Percentiles rank a stretch among this genome's conserved stretches.
These are phyloP conservation scores for Channa maculata DNA, from an alignment of 2,113 vertebrate species.

Conservation along the genomic window DNA sequence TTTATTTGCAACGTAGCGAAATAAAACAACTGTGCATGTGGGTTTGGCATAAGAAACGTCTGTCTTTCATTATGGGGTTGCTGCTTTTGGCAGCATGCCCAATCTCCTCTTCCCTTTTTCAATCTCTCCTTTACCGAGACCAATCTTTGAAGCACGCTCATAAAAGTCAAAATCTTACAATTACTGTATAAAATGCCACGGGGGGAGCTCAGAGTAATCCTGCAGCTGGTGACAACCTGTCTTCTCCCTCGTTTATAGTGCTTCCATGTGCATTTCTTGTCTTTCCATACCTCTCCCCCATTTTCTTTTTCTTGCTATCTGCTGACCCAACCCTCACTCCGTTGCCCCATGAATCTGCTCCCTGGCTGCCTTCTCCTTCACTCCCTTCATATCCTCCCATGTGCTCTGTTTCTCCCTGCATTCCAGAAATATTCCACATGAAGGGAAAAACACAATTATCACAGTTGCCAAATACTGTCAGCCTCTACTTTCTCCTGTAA, in stretches of 20 bases:
- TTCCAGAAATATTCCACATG: slow-evolving; percentile 48
- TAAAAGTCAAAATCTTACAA: slow-evolving; percentile 65
- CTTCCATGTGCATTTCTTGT: slow-evolving; percentile 48
- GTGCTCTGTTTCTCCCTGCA: slow-evolving; percentile 22
- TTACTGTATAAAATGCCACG: slow-evolving; percentile 53
- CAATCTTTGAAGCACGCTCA: slow-evolving; percentile 51
- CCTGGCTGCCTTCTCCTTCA: slow-evolving; percentile 9
- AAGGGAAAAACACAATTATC: slow-evolving; percentile 46
- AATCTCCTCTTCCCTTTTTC: slow-evolving; percentile 50
- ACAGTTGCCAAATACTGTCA: slow-evolving; percentile 49
- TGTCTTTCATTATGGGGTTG: slow-evolving; percentile 53
- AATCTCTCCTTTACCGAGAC: slow-evolving; percentile 48
- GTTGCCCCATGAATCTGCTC: slow-evolving; percentile 1
- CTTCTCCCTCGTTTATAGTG: slow-evolving; percentile 39
- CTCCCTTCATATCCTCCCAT: slow-evolving; percentile 21
- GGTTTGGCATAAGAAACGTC: slow-evolving; percentile 33
- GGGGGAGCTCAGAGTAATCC: slow-evolving; percentile 45
- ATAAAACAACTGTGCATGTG: slow-evolving; percentile 18
- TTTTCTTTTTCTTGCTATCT: slow-evolving; percentile 21
- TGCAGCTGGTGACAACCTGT: slow-evolving; percentile 60
- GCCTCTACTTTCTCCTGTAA: slow-evolving; percentile 26
- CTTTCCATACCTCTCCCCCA: slow-evolving; percentile 34
- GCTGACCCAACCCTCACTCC: slow-evolving; percentile 33
- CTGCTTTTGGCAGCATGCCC: slow-evolving; percentile 56
- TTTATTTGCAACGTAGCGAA: slow-evolving; percentile 23